Evolutionary conservation across 1,140 invertebrate genomes (phyloP), one percentile per base, ranked within the genome.

Genomic region (Penaeus vannamei): DNA sequence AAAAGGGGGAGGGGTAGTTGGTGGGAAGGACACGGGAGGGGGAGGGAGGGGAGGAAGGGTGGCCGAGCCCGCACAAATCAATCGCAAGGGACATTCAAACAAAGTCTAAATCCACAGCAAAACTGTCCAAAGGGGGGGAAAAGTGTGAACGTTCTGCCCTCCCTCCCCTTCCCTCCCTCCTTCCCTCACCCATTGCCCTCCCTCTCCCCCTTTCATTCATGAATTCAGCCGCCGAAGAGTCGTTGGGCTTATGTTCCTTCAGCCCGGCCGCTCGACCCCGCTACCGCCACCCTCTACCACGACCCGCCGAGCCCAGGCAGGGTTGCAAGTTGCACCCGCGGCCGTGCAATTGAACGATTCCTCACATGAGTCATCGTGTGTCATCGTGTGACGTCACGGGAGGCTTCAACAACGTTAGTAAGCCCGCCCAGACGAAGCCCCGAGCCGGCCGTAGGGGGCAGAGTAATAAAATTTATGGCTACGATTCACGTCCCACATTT

Each of bases 391-490:
- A 81, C 85, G 84, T 90, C 84, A 90, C 77, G 29, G 5, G 26
- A 42, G 26, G 46, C 60, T 60, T 62, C 53, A 46, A 46, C 53
- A 20, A 61, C 81, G 82, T 46, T 84, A 64, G 66, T 22, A 29
- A 22, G 69, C 36, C 64, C 66, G 87, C 80, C 26, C n/a, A 81
- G 61, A 72, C 59, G 66, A 64, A 60, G 61, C 46, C 66, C 64
- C 32, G n/a, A 23, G 26, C n/a, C 53, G 84, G 64, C 80, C 87
- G 80, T 87, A 87, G 85, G 86, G 85, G 90, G 90, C 82, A 90
- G 87, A 90, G 90, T 91, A 91, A 91, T 91, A 91, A 91, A 91
- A 91, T 91, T 91, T 89, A 91, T 89, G 83, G 86, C 90, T 79
- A 86, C 90, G 90, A 91, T 91, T 91, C 90, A 91, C 85, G 90